Evolutionary conservation across 2,888 invertebrate genomes (phyloP).

Genomic region (Tinea pellionella): DNA sequence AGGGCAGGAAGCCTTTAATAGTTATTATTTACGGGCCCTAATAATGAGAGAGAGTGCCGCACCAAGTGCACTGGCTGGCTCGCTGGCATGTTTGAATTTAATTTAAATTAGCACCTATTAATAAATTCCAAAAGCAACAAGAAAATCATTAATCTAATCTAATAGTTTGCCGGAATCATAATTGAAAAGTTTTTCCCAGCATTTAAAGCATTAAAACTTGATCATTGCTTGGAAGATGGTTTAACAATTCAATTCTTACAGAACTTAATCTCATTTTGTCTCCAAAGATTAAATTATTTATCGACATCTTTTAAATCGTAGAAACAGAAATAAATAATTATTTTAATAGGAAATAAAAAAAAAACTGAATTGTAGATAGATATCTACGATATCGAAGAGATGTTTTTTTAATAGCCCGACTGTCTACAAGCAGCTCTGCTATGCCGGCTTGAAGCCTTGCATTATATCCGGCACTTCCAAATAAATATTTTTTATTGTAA

Average conservation of each 20-base stretch:
- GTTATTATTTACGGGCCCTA: slow-evolving; percentile 61
- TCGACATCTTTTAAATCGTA: not conserved
- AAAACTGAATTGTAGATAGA: no score
- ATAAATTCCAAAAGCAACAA: not conserved
- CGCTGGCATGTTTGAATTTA: not conserved
- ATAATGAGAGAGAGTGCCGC: slow-evolving; percentile 28
- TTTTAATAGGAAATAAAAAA: not conserved
- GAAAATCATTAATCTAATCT: not conserved
- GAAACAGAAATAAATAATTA: not conserved
- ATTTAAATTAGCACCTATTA: slow-evolving; percentile 1
- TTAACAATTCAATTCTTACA: slow-evolving; percentile 8
- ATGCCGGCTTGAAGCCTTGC: no score
- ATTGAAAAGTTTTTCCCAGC: not conserved
- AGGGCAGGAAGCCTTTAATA: slow-evolving; percentile 31
- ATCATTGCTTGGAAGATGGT: not conserved
- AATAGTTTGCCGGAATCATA: not conserved
- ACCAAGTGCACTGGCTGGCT: not conserved
- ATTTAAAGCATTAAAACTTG: slow-evolving; percentile 9
- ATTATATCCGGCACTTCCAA: no score
- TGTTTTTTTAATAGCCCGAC: no score
- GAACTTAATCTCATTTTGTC: not conserved
- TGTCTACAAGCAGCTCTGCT: no score
- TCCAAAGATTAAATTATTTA: not conserved
- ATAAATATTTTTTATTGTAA: no score
- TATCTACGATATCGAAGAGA: no score